phyloP scores from a whole-genome alignment of 2,888 invertebrate species.

The Drosophila lacicola region DNA sequence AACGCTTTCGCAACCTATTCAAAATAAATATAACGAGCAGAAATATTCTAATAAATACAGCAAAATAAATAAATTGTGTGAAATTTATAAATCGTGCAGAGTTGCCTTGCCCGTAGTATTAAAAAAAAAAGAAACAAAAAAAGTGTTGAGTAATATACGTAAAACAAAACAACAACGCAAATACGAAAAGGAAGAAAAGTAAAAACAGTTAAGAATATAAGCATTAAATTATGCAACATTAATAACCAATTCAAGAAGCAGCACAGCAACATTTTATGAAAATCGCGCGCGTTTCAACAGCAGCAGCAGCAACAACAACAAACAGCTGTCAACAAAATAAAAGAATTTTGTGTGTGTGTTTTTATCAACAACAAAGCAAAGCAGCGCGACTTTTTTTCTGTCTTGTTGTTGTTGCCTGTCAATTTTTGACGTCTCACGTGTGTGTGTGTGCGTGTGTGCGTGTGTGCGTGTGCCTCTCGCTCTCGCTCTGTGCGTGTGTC shows the following conservation, averaged over 20 bases:
- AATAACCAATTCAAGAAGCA: constrained; percentile 29
- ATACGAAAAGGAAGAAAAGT: constrained; percentile 1
- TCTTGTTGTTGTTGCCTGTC: constrained; percentile 40
- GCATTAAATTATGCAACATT: constrained; percentile 54
- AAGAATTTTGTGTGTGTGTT: constrained; percentile 25
- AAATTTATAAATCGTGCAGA: constrained; percentile 37
- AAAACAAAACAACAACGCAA: constrained; percentile 9
- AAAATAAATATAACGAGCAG: constrained; percentile 4
- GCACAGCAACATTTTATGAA: constrained; percentile 38
- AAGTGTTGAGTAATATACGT: constrained; percentile 41
- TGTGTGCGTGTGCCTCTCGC: constrained; percentile 15
- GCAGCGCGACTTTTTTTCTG: constrained; percentile 32
- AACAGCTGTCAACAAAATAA: constrained; percentile 49
- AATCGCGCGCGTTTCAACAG: constrained; percentile 50
- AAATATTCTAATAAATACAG: constrained; percentile 25
- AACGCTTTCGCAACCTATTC: constrained; percentile 34
- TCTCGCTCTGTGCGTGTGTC: constrained; percentile 35
- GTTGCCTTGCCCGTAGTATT: constrained; percentile 48
- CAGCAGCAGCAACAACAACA: constrained; percentile 27
- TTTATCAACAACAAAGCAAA: constrained; percentile 33
- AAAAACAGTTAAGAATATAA: constrained; percentile 28
- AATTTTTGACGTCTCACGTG: constrained; percentile 51
- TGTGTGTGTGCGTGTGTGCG: constrained; percentile 7
- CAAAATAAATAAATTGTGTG: constrained; percentile 8
- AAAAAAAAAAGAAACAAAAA: constrained; percentile 10